These are phyloP conservation scores for Buceros bicornis DNA, from an alignment of 2,797 vertebrate species.

Conservation along the genomic window DNA sequence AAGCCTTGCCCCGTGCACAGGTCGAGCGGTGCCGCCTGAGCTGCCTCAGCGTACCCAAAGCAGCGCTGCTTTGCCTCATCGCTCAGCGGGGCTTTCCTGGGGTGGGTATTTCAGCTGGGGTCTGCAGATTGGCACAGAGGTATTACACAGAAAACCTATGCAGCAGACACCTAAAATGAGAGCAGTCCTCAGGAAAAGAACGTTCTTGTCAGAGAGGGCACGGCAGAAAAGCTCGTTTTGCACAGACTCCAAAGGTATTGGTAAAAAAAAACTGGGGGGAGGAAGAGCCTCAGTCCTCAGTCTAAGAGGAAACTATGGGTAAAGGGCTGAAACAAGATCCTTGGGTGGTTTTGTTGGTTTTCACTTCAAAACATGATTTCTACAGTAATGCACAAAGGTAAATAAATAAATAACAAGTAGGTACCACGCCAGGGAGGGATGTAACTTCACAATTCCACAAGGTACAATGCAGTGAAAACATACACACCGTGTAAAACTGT, in stretches of 20 bases:
- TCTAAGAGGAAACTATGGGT: not conserved
- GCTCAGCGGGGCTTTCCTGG: not conserved
- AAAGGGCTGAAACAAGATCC: not conserved
- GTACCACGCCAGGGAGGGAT: not conserved
- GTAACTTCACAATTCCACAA: not conserved
- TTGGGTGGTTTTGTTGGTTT: not conserved
- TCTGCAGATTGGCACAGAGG: not conserved
- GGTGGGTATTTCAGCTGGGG: fast-evolving
- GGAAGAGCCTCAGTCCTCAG: not conserved
- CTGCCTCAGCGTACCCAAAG: not conserved
- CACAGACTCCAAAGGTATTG: not conserved
- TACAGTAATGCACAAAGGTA: not conserved
- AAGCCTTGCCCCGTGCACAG: not conserved
- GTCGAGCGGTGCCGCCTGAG: fast-evolving
- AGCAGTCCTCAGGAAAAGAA: not conserved
- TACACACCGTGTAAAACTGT: not conserved
- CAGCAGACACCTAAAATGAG: not conserved
- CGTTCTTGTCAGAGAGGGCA: not conserved
- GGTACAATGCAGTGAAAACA: not conserved
- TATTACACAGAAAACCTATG: not conserved
- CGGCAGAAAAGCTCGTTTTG: not conserved
- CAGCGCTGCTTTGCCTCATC: fast-evolving
- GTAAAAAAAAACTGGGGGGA: too few species aligned
- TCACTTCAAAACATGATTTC: not conserved
- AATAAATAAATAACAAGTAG: not conserved